These are phyloP conservation scores for Hermodice carunculata DNA, from an alignment of 2,888 invertebrate genomes.

Conservation along the genomic window DNA sequence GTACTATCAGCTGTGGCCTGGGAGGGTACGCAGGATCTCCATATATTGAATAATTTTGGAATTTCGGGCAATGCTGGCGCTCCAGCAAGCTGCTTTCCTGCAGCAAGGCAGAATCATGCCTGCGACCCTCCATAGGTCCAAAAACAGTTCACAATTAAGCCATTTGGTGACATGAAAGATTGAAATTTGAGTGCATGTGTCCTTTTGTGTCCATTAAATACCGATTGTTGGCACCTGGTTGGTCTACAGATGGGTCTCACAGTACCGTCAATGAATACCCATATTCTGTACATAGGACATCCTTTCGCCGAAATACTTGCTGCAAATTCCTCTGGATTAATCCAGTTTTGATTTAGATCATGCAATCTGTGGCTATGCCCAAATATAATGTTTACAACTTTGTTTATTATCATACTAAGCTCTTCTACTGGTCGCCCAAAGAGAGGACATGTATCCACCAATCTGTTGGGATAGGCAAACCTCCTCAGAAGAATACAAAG, in stretches of 20 bases:
- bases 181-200: constrained; percentile 30
- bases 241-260: constrained; percentile 31
- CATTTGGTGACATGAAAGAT: constrained; percentile 23
- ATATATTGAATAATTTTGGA: background rate
- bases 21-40: background rate
- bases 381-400: background rate
- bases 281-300: constrained; percentile 16
- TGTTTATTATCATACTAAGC: background rate
- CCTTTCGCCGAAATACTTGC: constrained; percentile 2
- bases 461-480: background rate
- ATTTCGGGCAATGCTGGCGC: background rate
- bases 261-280: constrained; percentile 32
- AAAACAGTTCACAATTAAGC: constrained; percentile 27
- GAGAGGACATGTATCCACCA: background rate
- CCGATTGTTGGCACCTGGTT: constrained; percentile 12
- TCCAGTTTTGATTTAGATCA: background rate
- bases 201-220: constrained; percentile 29
- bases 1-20: background rate
- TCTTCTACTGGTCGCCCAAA: background rate
- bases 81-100: constrained; percentile 16
- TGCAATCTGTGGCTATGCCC: background rate
- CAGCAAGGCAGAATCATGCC: constrained; percentile 32
- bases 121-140: constrained; percentile 25
- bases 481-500: background rate
- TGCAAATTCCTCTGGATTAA: background rate